These are phyloP conservation scores for Pheosia tremula DNA, from an alignment of 2,888 invertebrate species.

Conservation along the genomic window DNA sequence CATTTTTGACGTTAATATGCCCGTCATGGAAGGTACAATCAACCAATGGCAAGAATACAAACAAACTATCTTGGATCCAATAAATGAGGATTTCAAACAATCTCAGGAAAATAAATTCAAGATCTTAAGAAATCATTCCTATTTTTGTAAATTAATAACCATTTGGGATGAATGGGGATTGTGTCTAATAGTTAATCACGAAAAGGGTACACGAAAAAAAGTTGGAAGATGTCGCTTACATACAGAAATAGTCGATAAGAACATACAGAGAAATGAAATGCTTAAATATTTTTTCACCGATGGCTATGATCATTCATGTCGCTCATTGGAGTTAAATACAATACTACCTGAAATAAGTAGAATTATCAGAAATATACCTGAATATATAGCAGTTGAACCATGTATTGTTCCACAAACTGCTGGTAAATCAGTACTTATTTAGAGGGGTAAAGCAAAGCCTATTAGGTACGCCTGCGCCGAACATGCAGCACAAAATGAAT, in stretches of 20 bases:
- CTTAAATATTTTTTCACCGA: slow-evolving; percentile 28
- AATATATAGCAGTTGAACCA: slow-evolving; percentile 67
- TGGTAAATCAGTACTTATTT: slow-evolving; percentile 5
- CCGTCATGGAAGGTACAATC: slow-evolving; percentile 21
- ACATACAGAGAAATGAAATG: slow-evolving; percentile 14
- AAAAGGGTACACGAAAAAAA: slow-evolving; percentile 64
- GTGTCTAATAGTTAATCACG: slow-evolving; percentile 76
- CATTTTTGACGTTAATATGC: slow-evolving; percentile 13
- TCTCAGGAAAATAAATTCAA: slow-evolving; percentile 67
- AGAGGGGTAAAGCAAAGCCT: too few relatives aligned
- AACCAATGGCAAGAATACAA: slow-evolving; percentile 77
- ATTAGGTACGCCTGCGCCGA: too few relatives aligned
- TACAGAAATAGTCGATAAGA: slow-evolving; percentile 15
- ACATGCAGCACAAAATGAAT: too few relatives aligned
- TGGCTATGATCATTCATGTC: slow-evolving; percentile 64
- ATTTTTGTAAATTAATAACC: slow-evolving; percentile 72
- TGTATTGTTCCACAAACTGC: slow-evolving; percentile 20
- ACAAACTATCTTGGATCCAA: slow-evolving; percentile 65
- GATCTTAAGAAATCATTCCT: slow-evolving; percentile 61
- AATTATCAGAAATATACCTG: slow-evolving; percentile 73
- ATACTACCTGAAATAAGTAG: slow-evolving; percentile 74
- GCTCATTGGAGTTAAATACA: slow-evolving; percentile 67
- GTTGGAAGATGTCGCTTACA: slow-evolving; percentile 80
- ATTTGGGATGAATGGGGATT: slow-evolving; percentile 81
- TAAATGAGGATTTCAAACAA: slow-evolving; percentile 70